phyloP scores from a whole-genome alignment of 2,113 vertebrate species.

The Mellivora capensis region DNA sequence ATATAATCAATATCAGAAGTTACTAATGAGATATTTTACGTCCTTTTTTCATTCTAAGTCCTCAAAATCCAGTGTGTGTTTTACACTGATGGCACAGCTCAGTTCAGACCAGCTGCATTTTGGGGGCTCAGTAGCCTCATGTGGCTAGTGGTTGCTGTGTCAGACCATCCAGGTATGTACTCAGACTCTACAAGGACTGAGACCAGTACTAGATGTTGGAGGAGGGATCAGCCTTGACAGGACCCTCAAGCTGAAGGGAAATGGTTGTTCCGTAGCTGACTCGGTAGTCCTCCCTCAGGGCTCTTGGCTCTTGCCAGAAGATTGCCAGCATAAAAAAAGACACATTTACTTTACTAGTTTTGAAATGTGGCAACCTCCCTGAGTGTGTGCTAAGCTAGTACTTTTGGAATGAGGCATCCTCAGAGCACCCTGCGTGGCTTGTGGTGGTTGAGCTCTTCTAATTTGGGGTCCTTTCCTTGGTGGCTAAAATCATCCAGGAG shows the following conservation, averaged over 20 bases:
- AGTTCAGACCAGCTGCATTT: background rate
- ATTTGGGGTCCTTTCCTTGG: background rate
- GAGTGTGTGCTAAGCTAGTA: background rate
- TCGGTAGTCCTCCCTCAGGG: background rate
- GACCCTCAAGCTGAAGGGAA: background rate
- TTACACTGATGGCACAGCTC: background rate
- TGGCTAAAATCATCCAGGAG: background rate
- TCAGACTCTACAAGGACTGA: background rate
- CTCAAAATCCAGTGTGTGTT: background rate
- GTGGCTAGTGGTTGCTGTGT: background rate
- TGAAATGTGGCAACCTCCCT: background rate
- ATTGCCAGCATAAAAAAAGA: background rate
- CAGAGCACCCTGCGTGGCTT: background rate
- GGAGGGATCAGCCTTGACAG: background rate
- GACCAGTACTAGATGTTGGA: background rate
- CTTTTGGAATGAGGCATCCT: background rate
- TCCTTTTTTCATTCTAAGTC: background rate
- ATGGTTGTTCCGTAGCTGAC: background rate
- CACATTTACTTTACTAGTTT: background rate
- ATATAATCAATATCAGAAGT: background rate
- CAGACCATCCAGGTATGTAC: background rate
- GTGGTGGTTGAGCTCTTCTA: background rate
- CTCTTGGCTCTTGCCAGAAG: background rate
- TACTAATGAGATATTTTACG: background rate
- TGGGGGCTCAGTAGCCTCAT: background rate